Percentiles rank a stretch among this genome's conserved stretches.
These are phyloP conservation scores for Porites rus DNA, from an alignment of 92 coral and sea anemone species.

Conservation along the genomic window DNA sequence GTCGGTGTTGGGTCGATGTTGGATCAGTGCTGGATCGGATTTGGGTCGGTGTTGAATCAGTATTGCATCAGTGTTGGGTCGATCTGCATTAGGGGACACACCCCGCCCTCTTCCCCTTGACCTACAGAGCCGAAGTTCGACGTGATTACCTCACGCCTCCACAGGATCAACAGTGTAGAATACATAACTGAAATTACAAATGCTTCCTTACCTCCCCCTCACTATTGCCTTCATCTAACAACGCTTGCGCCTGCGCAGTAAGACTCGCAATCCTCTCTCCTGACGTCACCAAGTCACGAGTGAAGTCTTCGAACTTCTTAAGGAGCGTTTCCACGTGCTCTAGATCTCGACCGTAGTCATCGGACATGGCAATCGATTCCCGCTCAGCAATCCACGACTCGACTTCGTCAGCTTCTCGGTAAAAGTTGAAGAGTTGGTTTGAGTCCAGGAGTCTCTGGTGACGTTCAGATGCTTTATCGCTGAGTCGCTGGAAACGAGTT, in stretches of 20 bases:
- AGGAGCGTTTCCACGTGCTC: slow-evolving; percentile 96
- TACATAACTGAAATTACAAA: background rate
- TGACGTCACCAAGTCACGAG: slow-evolving; percentile 94
- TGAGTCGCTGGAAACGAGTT: slow-evolving; percentile 71
- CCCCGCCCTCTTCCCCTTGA: too few species aligned
- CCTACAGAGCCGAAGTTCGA: too few species aligned
- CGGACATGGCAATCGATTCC: slow-evolving; percentile 84
- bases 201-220: slow-evolving; percentile 74
- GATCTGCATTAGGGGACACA: too few species aligned
- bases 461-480: slow-evolving; percentile 74
- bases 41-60: too few species aligned
- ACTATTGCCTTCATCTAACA: slow-evolving; percentile 81
- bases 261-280: slow-evolving; percentile 89
- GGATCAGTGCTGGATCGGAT: too few species aligned
- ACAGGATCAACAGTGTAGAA: background rate
- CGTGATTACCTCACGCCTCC: background rate
- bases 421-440: slow-evolving; percentile 78
- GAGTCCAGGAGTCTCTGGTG: slow-evolving; percentile 85
- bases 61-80: too few species aligned
- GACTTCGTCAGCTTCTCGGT: slow-evolving; percentile 93
- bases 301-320: slow-evolving; percentile 94
- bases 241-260: slow-evolving; percentile 83
- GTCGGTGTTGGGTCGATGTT: too few species aligned
- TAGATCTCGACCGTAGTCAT: slow-evolving; percentile 95
- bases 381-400: slow-evolving; percentile 95